A percentile compares a stretch with the other conserved stretches of the same genome.
Conservation (phyloP, 2,113 vertebrate genomes). For the Mobula hypostoma region DNA sequence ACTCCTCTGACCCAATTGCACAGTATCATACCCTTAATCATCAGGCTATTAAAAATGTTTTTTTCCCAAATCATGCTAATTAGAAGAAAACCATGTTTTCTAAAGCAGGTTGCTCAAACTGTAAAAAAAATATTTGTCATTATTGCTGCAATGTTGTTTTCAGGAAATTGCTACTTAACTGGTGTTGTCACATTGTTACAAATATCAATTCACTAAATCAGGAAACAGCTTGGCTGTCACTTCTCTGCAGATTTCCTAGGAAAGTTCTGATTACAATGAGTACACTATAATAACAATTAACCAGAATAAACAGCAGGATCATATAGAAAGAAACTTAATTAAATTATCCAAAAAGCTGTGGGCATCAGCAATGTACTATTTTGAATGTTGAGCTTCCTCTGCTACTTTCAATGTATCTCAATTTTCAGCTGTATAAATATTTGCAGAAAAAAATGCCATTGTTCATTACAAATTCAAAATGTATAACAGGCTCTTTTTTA, state of each 20-base stretch:
- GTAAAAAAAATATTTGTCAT: neutral
- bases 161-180: conserved; percentile 31
- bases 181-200: conserved; percentile 30
- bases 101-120: neutral
- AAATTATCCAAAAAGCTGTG: conserved; percentile 20
- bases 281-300: conserved; percentile 20
- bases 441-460: neutral
- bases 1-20: neutral
- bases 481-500: neutral
- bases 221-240: conserved; percentile 37
- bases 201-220: conserved; percentile 33
- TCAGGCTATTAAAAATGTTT: neutral
- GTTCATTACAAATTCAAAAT: neutral
- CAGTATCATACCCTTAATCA: neutral
- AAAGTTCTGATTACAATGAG: conserved; percentile 33
- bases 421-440: neutral
- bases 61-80: neutral
- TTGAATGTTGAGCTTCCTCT: neutral
- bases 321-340: conserved; percentile 18
- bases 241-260: conserved; percentile 14
- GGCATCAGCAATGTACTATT: neutral
- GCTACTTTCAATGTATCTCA: conserved; percentile 4
- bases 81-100: neutral
- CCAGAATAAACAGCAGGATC: conserved; percentile 7
- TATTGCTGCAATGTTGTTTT: conserved; percentile 14